Evolutionary conservation across 2,888 invertebrate genomes (phyloP).

Genomic region (Nomada flava): DNA sequence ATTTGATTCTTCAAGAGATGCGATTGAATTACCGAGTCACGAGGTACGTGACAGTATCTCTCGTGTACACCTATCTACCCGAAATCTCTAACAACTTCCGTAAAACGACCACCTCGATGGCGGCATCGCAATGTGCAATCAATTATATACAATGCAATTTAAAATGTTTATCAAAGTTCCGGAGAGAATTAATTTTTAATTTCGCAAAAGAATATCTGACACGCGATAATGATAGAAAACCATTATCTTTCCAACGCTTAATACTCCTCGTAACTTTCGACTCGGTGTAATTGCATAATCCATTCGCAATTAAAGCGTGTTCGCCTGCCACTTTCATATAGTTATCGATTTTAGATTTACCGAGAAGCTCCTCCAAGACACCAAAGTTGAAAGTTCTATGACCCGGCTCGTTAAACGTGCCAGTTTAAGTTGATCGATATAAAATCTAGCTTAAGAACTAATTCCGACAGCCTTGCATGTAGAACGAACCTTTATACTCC

Average conservation of each 20-base stretch:
- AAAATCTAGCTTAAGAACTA: conserved; percentile 33
- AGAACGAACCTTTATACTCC: neutral
- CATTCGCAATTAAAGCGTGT: conserved; percentile 21
- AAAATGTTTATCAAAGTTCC: too few species aligned
- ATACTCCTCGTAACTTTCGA: neutral
- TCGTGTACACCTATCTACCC: neutral
- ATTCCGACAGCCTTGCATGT: neutral
- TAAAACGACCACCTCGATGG: neutral
- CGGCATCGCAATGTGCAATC: too few species aligned
- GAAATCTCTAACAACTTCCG: conserved; percentile 11
- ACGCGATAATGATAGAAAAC: too few species aligned
- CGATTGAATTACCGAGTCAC: conserved; percentile 41
- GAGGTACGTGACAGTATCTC: neutral
- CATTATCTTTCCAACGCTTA: neutral
- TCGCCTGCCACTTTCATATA: conserved; percentile 20
- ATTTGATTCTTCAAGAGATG: conserved; percentile 47
- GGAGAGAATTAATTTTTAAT: too few species aligned
- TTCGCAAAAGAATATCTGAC: neutral
- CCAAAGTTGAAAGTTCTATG: conserved; percentile 38
- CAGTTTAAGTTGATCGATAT: conserved; percentile 47
- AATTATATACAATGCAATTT: too few species aligned
- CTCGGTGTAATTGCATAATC: neutral
- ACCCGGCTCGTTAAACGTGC: conserved; percentile 44
- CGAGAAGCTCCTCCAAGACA: conserved; percentile 14
- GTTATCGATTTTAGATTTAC: conserved; percentile 51